Percentiles rank a stretch among this genome's conserved stretches.
These are phyloP conservation scores for Caenorhabditis auriculariae DNA, from an alignment of 2,888 invertebrate genomes.

Conservation along the genomic window DNA sequence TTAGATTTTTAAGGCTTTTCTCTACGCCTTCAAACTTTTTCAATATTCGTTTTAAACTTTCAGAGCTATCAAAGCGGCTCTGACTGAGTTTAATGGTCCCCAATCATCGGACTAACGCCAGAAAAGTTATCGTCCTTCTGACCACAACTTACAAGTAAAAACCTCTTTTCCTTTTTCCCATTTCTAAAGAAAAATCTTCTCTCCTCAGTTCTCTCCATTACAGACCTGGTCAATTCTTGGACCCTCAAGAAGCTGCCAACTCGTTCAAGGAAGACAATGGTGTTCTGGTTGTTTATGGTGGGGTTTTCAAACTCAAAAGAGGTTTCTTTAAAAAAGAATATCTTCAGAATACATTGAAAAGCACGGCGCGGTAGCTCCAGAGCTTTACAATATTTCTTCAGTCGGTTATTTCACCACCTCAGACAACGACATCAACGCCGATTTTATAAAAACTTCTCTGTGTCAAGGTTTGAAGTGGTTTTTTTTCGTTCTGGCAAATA, in stretches of 20 bases:
- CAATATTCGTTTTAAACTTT: not conserved
- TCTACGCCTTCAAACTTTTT: not conserved
- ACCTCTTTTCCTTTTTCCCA: not conserved
- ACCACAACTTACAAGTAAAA: not conserved
- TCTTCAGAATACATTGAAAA: conserved; percentile 2
- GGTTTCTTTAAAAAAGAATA: not conserved
- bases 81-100: not conserved
- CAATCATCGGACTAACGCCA: conserved; percentile 3
- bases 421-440: conserved; percentile 1
- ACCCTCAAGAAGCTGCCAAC: conserved; percentile 3
- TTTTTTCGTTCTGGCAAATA: too few relatives aligned
- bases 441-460: not conserved
- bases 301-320: not conserved
- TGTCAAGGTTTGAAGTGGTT: too few relatives aligned
- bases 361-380: not conserved
- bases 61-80: conserved; percentile 3
- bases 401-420: conserved; percentile 4
- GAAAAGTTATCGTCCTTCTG: conserved; percentile 7
- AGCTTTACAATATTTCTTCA: conserved; percentile 1
- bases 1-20: too few relatives aligned
- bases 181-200: too few relatives aligned
- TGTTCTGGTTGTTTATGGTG: conserved; percentile 8
- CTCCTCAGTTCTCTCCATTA: not conserved
- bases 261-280: conserved; percentile 1
- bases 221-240: not conserved